These are phyloP conservation scores for Discoglossus pictus DNA, from an alignment of 2,797 vertebrate species.

Conservation along the genomic window DNA sequence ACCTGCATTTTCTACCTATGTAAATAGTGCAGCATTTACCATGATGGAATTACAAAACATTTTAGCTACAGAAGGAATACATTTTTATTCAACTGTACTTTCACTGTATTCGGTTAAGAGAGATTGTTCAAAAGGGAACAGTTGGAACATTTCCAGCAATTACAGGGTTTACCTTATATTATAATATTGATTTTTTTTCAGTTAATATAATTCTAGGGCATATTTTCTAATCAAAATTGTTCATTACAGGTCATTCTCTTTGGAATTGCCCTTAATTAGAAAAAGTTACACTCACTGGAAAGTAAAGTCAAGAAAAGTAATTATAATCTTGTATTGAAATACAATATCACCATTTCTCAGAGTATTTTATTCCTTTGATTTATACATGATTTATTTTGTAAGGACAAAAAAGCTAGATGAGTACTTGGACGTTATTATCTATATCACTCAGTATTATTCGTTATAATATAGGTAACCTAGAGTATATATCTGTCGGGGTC, in stretches of 20 bases:
- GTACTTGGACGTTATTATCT: no score
- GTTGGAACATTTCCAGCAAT: conserved; percentile 32
- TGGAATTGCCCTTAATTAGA: conserved; percentile 44
- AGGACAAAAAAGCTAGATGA: no score
- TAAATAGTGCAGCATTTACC: no score
- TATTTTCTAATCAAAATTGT: conserved; percentile 39
- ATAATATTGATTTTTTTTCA: conserved; percentile 45
- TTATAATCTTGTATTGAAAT: conserved; percentile 39
- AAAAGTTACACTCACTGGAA: conserved; percentile 28
- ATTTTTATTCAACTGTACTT: no score
- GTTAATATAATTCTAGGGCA: conserved; percentile 46
- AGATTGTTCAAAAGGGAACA: neutral
- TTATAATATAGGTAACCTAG: no score
- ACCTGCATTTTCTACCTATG: no score
- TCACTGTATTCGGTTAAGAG: no score
- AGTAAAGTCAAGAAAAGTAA: conserved; percentile 40
- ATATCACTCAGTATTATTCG: no score
- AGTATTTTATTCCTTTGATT: neutral
- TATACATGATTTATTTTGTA: no score
- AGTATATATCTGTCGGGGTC: no score
- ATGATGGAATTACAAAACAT: no score
- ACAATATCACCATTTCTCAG: conserved; percentile 20
- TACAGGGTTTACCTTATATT: conserved; percentile 41
- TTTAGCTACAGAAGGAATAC: no score
- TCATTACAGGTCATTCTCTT: conserved; percentile 42